These are phyloP conservation scores for Lichenostomus cassidix DNA, from an alignment of 2,113 vertebrate species.

Conservation along the genomic window DNA sequence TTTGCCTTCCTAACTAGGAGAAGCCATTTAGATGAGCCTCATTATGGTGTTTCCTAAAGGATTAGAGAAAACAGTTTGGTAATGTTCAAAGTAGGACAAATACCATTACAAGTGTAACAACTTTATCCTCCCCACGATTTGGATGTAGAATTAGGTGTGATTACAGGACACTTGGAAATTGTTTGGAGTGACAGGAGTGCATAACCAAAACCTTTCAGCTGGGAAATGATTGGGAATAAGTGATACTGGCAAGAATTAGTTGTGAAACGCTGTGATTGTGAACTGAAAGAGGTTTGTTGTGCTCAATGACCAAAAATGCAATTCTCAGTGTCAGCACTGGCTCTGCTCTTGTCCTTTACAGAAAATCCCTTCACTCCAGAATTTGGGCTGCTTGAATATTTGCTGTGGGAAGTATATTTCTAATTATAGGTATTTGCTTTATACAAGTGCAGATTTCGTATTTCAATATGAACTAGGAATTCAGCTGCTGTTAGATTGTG, in stretches of 20 bases:
- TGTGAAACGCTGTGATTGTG: not conserved
- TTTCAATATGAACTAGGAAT: not conserved
- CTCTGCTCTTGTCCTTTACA: not conserved
- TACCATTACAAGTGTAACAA: constrained; percentile 41
- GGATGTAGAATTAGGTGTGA: constrained; percentile 33
- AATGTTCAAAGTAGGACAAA: constrained; percentile 67
- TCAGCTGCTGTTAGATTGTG: not conserved
- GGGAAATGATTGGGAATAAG: not conserved
- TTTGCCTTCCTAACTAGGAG: constrained; percentile 81
- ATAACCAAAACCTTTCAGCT: constrained; percentile 1
- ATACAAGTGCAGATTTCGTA: accelerated
- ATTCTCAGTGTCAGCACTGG: not conserved
- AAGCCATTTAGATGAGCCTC: constrained; percentile 76
- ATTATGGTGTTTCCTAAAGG: constrained; percentile 69
- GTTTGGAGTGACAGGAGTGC: not conserved
- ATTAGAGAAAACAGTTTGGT: constrained; percentile 73
- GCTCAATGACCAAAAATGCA: not conserved
- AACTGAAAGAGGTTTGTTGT: not conserved
- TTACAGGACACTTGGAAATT: constrained; percentile 37
- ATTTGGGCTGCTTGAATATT: not conserved
- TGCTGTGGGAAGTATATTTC: not conserved
- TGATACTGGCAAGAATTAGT: not conserved
- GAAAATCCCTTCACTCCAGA: not conserved
- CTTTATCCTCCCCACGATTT: constrained; percentile 43
- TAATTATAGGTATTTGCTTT: not conserved